Base-by-base conservation (phyloP, 2,113 vertebrate genomes). In the Jaculus jaculus region DNA sequence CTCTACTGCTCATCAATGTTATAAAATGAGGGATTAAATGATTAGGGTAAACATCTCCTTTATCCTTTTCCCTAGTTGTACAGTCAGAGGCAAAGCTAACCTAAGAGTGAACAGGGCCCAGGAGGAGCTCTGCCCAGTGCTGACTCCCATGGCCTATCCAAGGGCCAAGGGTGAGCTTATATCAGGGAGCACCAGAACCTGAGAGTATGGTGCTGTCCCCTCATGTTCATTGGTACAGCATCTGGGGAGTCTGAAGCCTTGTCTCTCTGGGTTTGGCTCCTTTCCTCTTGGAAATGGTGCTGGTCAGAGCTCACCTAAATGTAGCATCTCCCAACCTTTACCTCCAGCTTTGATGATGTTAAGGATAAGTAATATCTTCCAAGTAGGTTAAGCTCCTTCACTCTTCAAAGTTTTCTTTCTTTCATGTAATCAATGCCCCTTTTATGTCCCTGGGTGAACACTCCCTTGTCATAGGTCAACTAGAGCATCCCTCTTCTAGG, bases 31-130 rank as follows among this genome's bases (percentile, higher is more conserved):
- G 10, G 10, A 26, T 15, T 66, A 65, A 11, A 63, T 6, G 9
- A 16, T 11, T 7, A 0, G 1, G 28, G n/a, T 0, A 0, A 0
- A 4, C 3, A 1, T 66, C 28, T 65, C 24, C 71, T 26, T 68
- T 47, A 54, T 32, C 37, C 39, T 81, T 37, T 73, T 51, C 24
- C 77, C 28, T 37, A 0, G 6, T n/a, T 5, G 18, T 58, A 30
- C 3, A 24, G 65, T 10, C 2, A n/a, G 51, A 69, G 32, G 28
- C 39, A 89, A 4, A 37, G 9, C 72, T 23, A 2, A n/a, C 54
- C 26, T 60, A 30, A 26, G 69, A 8, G 28, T 73, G 11, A 42
- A 5, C 24, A 5, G 72, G 26, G 20, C 20, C 32, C 32, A 18
- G 66, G 2, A 2, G 21, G 65, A 24, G 21, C 32, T 37, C 54